Conservation (phyloP, 1,140 invertebrate genomes). For the Calephelis virginiensis region DNA sequence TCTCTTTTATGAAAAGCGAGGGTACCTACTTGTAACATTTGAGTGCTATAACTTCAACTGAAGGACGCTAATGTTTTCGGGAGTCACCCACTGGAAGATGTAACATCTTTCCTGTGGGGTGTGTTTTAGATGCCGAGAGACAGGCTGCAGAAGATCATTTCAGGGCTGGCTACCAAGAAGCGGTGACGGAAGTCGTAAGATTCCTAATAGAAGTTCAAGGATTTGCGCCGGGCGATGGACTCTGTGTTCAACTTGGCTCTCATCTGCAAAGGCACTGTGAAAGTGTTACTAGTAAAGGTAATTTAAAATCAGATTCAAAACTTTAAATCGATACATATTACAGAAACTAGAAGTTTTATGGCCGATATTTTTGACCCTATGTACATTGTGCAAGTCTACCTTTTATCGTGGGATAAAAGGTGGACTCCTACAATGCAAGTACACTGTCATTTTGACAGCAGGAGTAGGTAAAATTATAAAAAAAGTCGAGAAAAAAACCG, state of each 20-base stretch:
- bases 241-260: constrained; percentile 89
- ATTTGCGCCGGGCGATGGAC: constrained; percentile 86
- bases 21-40: constrained; percentile 16
- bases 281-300: constrained; percentile 79
- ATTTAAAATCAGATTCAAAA: background rate
- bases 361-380: too few species aligned
- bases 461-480: too few species aligned
- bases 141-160: constrained; percentile 79
- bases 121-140: constrained; percentile 68
- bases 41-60: constrained; percentile 32
- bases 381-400: too few species aligned
- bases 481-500: too few species aligned
- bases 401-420: too few species aligned
- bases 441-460: too few species aligned
- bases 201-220: constrained; percentile 93
- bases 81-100: constrained; percentile 50
- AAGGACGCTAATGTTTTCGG: constrained; percentile 57
- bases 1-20: constrained; percentile 13
- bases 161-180: constrained; percentile 92
- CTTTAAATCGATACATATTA: background rate
- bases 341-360: background rate
- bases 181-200: constrained; percentile 91
- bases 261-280: constrained; percentile 93
- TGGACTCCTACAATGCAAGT: too few species aligned
- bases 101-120: constrained; percentile 54